Conservation (phyloP, 2,797 vertebrate species). For the Erpetoichthys calabaricus region DNA sequence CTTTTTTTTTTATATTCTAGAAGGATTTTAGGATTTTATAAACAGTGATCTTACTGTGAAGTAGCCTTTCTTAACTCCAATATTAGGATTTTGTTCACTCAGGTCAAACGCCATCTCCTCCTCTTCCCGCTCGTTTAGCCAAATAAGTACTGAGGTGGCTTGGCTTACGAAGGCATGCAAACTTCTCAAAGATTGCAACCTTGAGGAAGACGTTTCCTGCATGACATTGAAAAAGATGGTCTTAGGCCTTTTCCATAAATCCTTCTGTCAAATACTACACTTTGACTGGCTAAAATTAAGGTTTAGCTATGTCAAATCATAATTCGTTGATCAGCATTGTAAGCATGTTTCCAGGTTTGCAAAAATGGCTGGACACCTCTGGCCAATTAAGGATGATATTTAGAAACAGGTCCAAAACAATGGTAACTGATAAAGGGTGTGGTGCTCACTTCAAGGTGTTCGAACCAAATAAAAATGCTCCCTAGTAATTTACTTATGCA, state of each 20-base stretch:
- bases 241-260: neutral
- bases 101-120: slow-evolving; percentile 92
- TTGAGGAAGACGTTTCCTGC: slow-evolving; percentile 87
- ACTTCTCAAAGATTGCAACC: slow-evolving; percentile 79
- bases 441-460: too few relatives aligned
- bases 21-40: neutral
- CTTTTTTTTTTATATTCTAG: neutral
- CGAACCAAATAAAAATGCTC: too few relatives aligned
- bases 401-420: too few relatives aligned
- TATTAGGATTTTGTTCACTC: slow-evolving; percentile 78
- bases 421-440: too few relatives aligned
- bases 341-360: too few relatives aligned
- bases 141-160: slow-evolving; percentile 89
- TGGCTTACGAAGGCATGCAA: slow-evolving; percentile 75
- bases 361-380: too few relatives aligned
- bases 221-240: slow-evolving; percentile 16
- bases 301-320: too few relatives aligned
- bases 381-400: too few relatives aligned
- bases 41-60: slow-evolving; percentile 58
- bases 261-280: neutral
- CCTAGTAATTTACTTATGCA: too few relatives aligned
- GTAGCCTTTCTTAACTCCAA: slow-evolving; percentile 69
- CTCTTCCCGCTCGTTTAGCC: slow-evolving; percentile 95
- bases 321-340: too few relatives aligned
- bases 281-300: too few relatives aligned